Conservation (phyloP, 2,888 invertebrate genomes). For the Eumerus sabulonum region DNA sequence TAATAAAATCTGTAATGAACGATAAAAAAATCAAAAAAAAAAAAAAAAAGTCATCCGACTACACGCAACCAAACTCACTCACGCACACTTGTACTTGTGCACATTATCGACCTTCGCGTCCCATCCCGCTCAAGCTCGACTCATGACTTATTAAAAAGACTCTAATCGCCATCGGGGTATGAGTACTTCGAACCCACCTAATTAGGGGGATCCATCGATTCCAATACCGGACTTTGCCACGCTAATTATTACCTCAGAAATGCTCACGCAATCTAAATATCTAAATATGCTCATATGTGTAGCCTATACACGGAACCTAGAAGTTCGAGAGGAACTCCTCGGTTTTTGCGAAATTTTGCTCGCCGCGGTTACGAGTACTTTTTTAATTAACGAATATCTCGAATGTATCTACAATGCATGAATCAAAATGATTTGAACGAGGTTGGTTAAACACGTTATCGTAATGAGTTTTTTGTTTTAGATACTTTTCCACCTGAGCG, state of each 20-base stretch:
- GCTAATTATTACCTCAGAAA: slow-evolving; percentile 5
- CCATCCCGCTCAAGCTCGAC: background rate
- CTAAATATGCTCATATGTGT: too few relatives aligned
- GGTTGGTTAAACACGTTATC: background rate
- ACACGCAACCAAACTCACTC: slow-evolving; percentile 16
- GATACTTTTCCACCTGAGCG: slow-evolving; percentile 7
- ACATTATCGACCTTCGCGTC: background rate
- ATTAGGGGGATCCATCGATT: background rate
- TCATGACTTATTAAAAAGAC: slow-evolving; percentile 22
- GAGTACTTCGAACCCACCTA: background rate
- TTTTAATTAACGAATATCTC: too few relatives aligned
- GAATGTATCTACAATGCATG: too few relatives aligned
- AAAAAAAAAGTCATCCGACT: background rate
- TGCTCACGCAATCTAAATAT: background rate
- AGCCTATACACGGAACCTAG: too few relatives aligned
- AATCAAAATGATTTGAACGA: too few relatives aligned
- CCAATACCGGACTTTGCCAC: background rate
- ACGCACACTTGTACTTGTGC: background rate
- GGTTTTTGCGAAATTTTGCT: too few relatives aligned
- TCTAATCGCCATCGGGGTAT: slow-evolving; percentile 1
- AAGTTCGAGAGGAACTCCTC: too few relatives aligned
- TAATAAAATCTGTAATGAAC: background rate
- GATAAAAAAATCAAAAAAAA: background rate
- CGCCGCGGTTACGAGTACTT: too few relatives aligned
- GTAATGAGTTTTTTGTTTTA: slow-evolving; percentile 4